Percentiles rank a stretch among this genome's conserved stretches.
phyloP scores from a whole-genome alignment of 37 sponge, comb jelly and placozoan genomes.

The Oopsacas minuta region DNA sequence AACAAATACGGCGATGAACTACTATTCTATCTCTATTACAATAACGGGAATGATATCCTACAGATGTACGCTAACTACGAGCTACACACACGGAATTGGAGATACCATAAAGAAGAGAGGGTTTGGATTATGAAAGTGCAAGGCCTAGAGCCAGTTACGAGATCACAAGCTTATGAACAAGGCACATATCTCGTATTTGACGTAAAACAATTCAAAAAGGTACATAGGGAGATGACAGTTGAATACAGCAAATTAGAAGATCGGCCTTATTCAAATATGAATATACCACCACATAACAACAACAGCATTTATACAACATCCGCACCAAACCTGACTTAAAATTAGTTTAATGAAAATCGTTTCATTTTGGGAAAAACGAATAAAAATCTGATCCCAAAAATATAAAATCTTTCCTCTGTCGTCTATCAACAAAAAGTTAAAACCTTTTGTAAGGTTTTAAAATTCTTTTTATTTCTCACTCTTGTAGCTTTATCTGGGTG shows the following conservation, averaged over 20 bases:
- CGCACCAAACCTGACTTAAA: too few relatives aligned
- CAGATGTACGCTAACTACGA: conserved; percentile 78
- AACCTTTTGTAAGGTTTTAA: too few relatives aligned
- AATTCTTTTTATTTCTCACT: neutral
- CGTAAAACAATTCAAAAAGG: conserved; percentile 69
- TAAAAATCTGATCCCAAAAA: too few relatives aligned
- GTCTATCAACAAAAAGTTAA: too few relatives aligned
- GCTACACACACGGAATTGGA: conserved; percentile 82
- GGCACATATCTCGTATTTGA: conserved; percentile 94
- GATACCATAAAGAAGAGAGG: conserved; percentile 89
- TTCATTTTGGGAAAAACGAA: too few relatives aligned
- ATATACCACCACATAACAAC: neutral
- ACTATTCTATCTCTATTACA: conserved; percentile 83
- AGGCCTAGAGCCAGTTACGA: conserved; percentile 66
- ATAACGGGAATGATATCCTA: conserved; percentile 80
- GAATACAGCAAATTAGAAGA: conserved; percentile 92
- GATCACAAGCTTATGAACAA: conserved; percentile 56
- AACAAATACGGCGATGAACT: conserved; percentile 81
- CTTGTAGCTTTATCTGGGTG: neutral
- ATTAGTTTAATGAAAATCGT: too few relatives aligned
- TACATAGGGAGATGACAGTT: conserved; percentile 69
- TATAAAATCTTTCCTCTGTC: too few relatives aligned
- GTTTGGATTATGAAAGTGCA: conserved; percentile 89
- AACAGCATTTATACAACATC: too few relatives aligned
- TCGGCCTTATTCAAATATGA: conserved; percentile 38